Evolutionary conservation across 2,113 vertebrate genomes (phyloP).

Genomic region (Entelurus aequoreus): DNA sequence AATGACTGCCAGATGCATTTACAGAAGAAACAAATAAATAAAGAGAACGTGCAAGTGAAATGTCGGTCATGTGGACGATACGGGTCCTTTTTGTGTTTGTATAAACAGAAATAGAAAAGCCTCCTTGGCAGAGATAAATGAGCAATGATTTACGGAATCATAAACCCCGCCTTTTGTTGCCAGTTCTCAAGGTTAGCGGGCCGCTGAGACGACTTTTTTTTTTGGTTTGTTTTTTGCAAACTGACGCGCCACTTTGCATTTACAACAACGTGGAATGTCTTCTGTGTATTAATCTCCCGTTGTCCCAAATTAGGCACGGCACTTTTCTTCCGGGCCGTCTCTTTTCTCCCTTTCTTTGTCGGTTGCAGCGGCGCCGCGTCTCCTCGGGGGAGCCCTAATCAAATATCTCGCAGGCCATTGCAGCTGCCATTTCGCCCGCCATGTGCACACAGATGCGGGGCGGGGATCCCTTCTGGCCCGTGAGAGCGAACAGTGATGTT

Average conservation of each 20-base stretch:
- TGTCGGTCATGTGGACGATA: too few species aligned
- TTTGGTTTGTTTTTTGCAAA: conserved; percentile 23
- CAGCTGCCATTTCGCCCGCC: conserved; percentile 44
- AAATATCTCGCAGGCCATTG: conserved; percentile 50
- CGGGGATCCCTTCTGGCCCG: conserved; percentile 47
- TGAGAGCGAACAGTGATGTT: conserved; percentile 41
- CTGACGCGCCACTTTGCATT: conserved; percentile 35
- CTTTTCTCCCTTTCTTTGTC: not conserved
- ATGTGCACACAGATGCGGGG: conserved; percentile 49
- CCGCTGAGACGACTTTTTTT: conserved; percentile 23
- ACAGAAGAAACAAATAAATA: too few species aligned
- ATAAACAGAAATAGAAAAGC: not conserved
- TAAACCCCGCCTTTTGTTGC: conserved; percentile 43
- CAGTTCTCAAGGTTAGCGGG: conserved; percentile 54
- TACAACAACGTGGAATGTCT: conserved; percentile 10
- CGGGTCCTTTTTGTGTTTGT: too few species aligned
- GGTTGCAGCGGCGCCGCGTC: conserved; percentile 19
- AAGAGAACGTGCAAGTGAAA: too few species aligned
- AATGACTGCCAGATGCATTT: too few species aligned
- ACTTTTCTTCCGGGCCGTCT: not conserved
- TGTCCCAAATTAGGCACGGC: not conserved
- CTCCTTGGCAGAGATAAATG: conserved; percentile 34
- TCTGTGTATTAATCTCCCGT: conserved; percentile 2
- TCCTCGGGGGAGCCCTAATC: conserved; percentile 50
- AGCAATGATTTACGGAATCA: conserved; percentile 45